Conservation (phyloP, 2,888 invertebrate genomes). For the Galerucella calmariensis region DNA sequence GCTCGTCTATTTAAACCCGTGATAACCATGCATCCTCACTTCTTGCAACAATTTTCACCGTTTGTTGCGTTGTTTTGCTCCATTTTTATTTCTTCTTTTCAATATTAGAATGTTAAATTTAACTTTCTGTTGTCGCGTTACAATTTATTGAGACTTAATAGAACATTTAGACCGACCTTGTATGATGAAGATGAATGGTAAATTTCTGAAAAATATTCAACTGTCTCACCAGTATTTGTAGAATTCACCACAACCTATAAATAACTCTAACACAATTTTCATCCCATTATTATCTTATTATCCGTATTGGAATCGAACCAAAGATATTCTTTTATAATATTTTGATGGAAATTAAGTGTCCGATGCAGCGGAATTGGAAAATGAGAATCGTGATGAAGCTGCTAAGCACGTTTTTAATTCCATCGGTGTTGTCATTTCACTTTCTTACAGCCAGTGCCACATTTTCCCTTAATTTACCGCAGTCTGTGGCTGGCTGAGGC, state of each 20-base stretch:
- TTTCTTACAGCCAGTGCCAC: slow-evolving; percentile 58
- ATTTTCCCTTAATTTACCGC: slow-evolving; percentile 64
- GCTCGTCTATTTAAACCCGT: too few relatives aligned
- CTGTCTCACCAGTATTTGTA: not conserved
- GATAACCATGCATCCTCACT: too few relatives aligned
- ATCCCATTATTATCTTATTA: slow-evolving; percentile 42
- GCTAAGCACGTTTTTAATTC: slow-evolving; percentile 65
- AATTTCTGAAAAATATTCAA: not conserved
- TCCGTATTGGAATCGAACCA: slow-evolving; percentile 61
- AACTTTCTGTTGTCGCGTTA: too few relatives aligned
- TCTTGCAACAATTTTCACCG: too few relatives aligned
- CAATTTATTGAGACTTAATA: too few relatives aligned
- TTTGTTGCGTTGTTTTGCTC: too few relatives aligned
- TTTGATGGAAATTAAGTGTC: slow-evolving; percentile 52
- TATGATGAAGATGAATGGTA: too few relatives aligned
- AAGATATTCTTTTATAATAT: slow-evolving; percentile 50
- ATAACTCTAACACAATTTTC: slow-evolving; percentile 35
- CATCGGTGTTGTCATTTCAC: slow-evolving; percentile 63
- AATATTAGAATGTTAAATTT: too few relatives aligned
- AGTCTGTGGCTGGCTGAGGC: slow-evolving; percentile 57
- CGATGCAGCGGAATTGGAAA: slow-evolving; percentile 45
- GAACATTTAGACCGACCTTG: too few relatives aligned
- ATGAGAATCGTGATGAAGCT: slow-evolving; percentile 54
- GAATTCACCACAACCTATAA: slow-evolving; percentile 10
- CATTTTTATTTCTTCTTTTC: too few relatives aligned